Percentiles rank a stretch among this genome's conserved stretches.
These are phyloP conservation scores for Artemia sinica DNA, from an alignment of 2,888 invertebrate species.

Conservation along the genomic window DNA sequence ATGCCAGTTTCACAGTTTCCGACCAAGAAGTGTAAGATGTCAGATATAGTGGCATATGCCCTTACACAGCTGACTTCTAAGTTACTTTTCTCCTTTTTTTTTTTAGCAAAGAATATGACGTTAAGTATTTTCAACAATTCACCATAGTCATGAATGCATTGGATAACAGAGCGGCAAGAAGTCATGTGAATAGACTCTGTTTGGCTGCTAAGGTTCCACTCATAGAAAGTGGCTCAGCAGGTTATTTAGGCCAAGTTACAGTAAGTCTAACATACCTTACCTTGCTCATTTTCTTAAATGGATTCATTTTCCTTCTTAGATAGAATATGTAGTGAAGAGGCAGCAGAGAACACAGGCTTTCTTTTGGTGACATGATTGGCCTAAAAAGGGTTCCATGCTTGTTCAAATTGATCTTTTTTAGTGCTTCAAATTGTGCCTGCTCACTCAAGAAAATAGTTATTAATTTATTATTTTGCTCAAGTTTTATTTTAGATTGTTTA, in stretches of 20 bases:
- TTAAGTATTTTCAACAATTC: slow-evolving; percentile 78
- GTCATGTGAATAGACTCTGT: slow-evolving; percentile 98
- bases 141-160: slow-evolving; percentile 84
- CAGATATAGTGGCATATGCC: too few species aligned
- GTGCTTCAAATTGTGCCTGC: background rate
- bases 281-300: slow-evolving; percentile 15
- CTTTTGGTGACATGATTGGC: background rate
- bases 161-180: slow-evolving; percentile 87
- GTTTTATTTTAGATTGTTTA: background rate
- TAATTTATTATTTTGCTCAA: background rate
- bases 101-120: slow-evolving; percentile 67
- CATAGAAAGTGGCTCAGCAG: slow-evolving; percentile 91
- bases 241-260: slow-evolving; percentile 73
- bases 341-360: too few species aligned
- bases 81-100: slow-evolving; percentile 23
- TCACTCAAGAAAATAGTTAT: background rate
- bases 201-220: slow-evolving; percentile 81
- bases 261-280: slow-evolving; percentile 31
- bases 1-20: too few species aligned
- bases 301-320: background rate
- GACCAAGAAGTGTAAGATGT: too few species aligned
- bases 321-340: background rate
- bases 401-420: background rate
- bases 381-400: background rate
- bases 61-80: too few species aligned